Percentiles rank a stretch among this genome's conserved stretches.
Evolutionary conservation across 2,888 invertebrate genomes (phyloP).

Genomic region (Labia minor): DNA sequence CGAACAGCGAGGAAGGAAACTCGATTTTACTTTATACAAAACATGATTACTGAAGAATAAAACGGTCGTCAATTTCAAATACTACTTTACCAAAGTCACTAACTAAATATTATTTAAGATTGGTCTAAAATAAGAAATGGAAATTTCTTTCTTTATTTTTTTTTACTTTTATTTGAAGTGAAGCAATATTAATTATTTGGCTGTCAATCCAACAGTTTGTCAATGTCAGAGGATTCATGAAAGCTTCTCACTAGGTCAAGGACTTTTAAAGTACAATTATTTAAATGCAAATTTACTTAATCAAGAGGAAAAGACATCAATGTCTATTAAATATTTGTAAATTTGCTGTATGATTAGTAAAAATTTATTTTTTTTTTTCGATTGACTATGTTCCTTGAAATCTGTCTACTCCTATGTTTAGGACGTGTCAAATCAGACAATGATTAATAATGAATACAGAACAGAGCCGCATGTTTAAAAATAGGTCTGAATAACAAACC

Average conservation of each 20-base stretch:
- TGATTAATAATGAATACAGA: neutral
- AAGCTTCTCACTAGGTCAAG: neutral
- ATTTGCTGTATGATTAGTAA: too few relatives aligned
- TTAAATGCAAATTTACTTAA: neutral
- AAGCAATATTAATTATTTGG: constrained; percentile 4
- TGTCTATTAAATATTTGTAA: too few relatives aligned
- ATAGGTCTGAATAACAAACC: neutral
- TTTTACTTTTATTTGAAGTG: too few relatives aligned
- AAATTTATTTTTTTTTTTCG: neutral
- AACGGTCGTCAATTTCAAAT: neutral
- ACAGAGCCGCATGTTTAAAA: neutral
- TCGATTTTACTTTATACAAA: neutral
- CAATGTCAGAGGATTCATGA: neutral
- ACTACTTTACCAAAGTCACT: too few relatives aligned
- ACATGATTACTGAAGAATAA: neutral
- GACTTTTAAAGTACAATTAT: constrained; percentile 4
- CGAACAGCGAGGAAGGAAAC: constrained; percentile 13
- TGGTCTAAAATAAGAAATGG: neutral
- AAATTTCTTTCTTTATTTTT: neutral
- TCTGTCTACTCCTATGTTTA: constrained; percentile 7
- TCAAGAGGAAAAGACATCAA: too few relatives aligned
- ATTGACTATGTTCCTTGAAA: too few relatives aligned
- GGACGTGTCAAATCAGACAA: neutral
- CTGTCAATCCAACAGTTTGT: constrained; percentile 1
- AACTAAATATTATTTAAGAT: constrained; percentile 2